These are phyloP conservation scores for Tupaia chinensis DNA, from an alignment of 2,113 vertebrate genomes.

Conservation along the genomic window DNA sequence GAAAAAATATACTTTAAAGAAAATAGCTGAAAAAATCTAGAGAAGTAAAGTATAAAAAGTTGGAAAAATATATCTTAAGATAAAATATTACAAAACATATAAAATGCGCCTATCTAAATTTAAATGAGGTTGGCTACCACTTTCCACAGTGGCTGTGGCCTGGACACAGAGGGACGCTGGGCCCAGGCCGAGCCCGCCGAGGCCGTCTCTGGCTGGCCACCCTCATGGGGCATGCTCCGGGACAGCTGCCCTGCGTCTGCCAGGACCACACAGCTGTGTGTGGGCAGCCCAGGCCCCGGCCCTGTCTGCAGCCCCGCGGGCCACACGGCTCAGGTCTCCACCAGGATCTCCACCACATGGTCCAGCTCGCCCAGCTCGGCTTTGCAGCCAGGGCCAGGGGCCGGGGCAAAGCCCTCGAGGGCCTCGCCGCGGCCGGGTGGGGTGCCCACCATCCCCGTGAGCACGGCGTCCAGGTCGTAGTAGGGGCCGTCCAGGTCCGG, in stretches of 20 bases:
- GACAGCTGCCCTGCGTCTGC: no score
- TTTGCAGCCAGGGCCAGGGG: conserved; percentile 92
- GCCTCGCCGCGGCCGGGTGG: conserved; percentile 94
- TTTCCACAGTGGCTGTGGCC: neutral
- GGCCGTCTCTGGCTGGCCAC: no score
- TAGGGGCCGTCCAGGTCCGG: conserved; percentile 96
- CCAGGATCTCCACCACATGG: conserved; percentile 98
- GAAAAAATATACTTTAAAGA: conserved; percentile 89
- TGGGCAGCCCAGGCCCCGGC: neutral
- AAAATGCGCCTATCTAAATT: conserved; percentile 31
- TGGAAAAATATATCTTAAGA: conserved; percentile 75
- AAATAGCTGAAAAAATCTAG: conserved; percentile 88
- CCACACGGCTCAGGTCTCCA: conserved; percentile 92
- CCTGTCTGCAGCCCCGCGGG: neutral
- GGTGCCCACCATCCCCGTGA: conserved; percentile 95
- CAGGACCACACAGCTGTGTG: no score
- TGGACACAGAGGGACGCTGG: neutral
- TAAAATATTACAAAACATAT: conserved; percentile 69
- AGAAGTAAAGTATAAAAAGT: conserved; percentile 84
- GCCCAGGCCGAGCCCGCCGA: neutral
- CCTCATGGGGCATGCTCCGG: neutral
- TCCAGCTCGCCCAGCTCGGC: conserved; percentile 97
- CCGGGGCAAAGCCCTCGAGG: conserved; percentile 91
- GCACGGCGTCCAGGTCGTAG: conserved; percentile 96
- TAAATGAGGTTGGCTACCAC: neutral